Base-by-base conservation (phyloP, 1,140 invertebrate species). In the Diorhabda carinulata region DNA sequence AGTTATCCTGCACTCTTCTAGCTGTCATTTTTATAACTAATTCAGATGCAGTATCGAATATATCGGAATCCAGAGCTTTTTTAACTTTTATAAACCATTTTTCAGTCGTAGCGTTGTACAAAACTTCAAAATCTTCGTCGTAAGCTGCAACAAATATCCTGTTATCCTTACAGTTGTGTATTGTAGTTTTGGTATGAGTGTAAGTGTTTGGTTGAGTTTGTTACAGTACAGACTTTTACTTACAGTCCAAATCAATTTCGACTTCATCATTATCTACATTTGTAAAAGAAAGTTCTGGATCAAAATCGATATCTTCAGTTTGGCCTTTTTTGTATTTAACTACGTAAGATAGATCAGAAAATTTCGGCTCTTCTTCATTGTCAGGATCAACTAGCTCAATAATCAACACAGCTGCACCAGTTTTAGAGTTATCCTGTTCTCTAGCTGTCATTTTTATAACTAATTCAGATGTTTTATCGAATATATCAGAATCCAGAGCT, bases 11-110 rank as follows among this genome's bases (percentile, higher is more conserved):
- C 9, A 57, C 40, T 45, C 41, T 71, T 45, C 41, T 71, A 41
- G 72, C 72, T 43, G 60, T 57, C 7, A 75, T 25, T 7, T 63
- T 68, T 44, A 74, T n/a, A 3, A 69, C 8, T 4, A 74, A 47
- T 56, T 68, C 41, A 25, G 57, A 9, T 2, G 52, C 44, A 41
- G 61, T 7, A 25, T 70, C 59, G 2, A 72, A 56, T 10, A 60
- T 59, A 44, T 41, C 41, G n/a, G 9, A 40, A 4, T 52, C 47
- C 47, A 52, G 47, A 52, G 47, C 25, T 25, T 25, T 25, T 1
- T 25, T 25, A 25, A 25, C 25, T 25, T 25, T 25, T 1, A 25
- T 25, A 25, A 25, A 25, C 25, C 25, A 25, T 25, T 25, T 25
- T 25, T 25, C 25, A 25, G 25, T 25, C 25, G 25, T 25, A 25